Evolutionary conservation across 2,888 invertebrate species (phyloP).

Genomic region (Drosophila meridiana): DNA sequence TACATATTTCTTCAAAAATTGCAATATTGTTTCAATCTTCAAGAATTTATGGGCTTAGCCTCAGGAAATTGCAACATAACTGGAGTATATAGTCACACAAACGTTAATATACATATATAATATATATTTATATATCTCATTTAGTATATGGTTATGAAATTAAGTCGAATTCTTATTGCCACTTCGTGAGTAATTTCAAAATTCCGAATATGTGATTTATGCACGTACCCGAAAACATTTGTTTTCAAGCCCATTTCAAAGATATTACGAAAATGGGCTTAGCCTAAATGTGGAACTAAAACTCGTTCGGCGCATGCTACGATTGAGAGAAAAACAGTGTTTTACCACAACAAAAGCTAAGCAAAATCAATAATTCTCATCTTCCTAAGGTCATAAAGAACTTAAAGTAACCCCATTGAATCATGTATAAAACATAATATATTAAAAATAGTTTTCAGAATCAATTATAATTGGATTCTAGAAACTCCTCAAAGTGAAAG

Average conservation of each 20-base stretch:
- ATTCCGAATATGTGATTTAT: conserved; percentile 11
- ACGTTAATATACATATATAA: neutral
- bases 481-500: neutral
- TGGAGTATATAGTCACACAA: neutral
- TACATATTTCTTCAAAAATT: neutral
- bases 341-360: neutral
- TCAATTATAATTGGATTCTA: neutral
- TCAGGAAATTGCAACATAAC: neutral
- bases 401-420: neutral
- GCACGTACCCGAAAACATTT: conserved; percentile 34
- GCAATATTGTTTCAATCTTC: neutral
- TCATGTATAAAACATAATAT: neutral
- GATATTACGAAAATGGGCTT: conserved; percentile 3
- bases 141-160: neutral
- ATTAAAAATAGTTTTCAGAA: neutral
- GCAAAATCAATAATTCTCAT: neutral
- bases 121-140: neutral
- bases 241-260: conserved; percentile 2
- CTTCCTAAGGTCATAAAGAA: neutral
- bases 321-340: neutral
- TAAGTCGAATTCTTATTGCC: conserved; percentile 11
- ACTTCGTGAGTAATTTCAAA: conserved; percentile 34
- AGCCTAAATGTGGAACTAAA: neutral
- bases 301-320: neutral
- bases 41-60: neutral